phyloP scores from a whole-genome alignment of 2,888 invertebrate species.

The Pycnomerus fuliginosus region DNA sequence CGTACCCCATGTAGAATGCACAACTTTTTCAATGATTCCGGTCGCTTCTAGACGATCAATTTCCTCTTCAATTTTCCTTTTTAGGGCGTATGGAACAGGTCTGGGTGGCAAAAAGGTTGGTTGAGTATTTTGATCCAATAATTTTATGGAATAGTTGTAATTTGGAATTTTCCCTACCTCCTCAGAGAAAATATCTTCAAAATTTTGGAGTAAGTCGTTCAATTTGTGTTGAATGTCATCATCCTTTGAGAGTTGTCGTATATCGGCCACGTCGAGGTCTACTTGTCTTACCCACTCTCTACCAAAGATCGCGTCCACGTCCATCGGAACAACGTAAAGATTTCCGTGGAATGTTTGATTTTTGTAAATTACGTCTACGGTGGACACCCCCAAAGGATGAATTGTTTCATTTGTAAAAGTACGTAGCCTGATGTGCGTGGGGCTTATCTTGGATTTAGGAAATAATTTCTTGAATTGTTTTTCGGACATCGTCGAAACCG shows the following conservation, averaged over 20 bases:
- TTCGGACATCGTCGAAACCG: conserved; percentile 4
- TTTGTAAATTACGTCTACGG: not conserved
- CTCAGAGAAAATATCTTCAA: too few relatives aligned
- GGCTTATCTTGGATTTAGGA: not conserved
- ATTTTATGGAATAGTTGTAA: too few relatives aligned
- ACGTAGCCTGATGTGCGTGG: not conserved
- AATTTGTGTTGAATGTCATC: too few relatives aligned
- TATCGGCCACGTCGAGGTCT: too few relatives aligned
- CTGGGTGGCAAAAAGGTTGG: too few relatives aligned
- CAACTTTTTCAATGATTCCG: not conserved
- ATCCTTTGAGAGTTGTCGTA: too few relatives aligned
- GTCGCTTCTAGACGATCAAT: too few relatives aligned
- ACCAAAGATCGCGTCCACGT: conserved; percentile 3
- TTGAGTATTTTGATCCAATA: too few relatives aligned
- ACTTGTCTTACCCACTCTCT: conserved; percentile 3
- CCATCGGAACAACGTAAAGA: conserved; percentile 1
- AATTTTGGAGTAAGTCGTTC: too few relatives aligned
- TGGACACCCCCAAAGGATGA: conserved; percentile 1
- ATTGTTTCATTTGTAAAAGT: not conserved
- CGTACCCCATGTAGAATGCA: not conserved
- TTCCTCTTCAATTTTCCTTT: too few relatives aligned
- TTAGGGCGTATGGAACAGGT: too few relatives aligned
- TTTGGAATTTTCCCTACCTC: too few relatives aligned
- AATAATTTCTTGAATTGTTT: not conserved
- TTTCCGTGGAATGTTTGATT: not conserved